These are phyloP conservation scores for Sylvia borin DNA, from an alignment of 2,797 vertebrate species.

Conservation along the genomic window DNA sequence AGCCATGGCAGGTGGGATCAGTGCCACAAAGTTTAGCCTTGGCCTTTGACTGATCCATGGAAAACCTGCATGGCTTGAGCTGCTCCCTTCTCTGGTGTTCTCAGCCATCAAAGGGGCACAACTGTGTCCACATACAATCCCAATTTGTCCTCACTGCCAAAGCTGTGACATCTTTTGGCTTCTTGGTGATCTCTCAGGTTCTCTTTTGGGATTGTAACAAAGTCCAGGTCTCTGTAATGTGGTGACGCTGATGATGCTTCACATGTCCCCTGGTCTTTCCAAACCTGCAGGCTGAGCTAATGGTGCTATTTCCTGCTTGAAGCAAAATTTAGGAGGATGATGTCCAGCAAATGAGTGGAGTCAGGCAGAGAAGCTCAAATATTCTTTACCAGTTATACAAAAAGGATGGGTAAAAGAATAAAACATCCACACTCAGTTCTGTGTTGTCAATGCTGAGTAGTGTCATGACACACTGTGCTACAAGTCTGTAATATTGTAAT, in stretches of 20 bases:
- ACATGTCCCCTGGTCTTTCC: background rate
- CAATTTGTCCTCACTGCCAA: background rate
- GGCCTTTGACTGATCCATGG: background rate
- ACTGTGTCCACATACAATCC: background rate
- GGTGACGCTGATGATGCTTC: background rate
- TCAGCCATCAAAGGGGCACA: background rate
- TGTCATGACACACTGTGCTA: background rate
- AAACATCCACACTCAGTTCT: background rate
- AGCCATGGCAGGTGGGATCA: rapidly evolving
- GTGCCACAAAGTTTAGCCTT: background rate
- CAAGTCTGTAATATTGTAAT: background rate
- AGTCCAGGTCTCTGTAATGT: background rate
- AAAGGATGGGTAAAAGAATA: background rate
- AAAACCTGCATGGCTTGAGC: background rate
- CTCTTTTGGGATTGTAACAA: background rate
- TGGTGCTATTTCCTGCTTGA: background rate
- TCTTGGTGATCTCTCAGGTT: background rate
- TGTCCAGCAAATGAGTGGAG: background rate
- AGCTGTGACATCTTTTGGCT: background rate
- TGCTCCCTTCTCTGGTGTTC: background rate
- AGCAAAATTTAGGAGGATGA: background rate
- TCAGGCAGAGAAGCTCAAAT: background rate
- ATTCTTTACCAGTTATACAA: background rate
- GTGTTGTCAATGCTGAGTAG: background rate
- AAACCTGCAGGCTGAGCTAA: background rate